These are phyloP conservation scores for Sinodicranocentrus sp. DNA, from an alignment of 2,888 invertebrate species.

Conservation along the genomic window DNA sequence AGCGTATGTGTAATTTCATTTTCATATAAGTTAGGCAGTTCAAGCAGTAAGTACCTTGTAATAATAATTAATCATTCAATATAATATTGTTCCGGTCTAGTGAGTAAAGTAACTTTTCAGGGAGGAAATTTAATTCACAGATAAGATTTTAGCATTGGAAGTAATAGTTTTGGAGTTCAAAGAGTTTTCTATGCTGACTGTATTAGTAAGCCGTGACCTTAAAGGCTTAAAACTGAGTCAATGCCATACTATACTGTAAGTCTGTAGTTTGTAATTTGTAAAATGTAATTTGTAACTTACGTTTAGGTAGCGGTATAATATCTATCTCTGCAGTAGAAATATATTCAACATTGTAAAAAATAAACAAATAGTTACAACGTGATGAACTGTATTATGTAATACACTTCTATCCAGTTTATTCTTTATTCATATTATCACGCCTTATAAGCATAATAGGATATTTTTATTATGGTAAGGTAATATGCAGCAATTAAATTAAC, in stretches of 20 bases:
- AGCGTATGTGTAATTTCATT: too few species aligned
- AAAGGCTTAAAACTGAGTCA: conserved; percentile 57
- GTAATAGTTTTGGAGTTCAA: not conserved
- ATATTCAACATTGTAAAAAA: not conserved
- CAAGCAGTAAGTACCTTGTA: too few species aligned
- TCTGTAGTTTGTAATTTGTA: not conserved
- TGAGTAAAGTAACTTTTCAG: not conserved
- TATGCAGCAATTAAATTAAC: too few species aligned
- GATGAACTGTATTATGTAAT: too few species aligned
- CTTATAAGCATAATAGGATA: too few species aligned
- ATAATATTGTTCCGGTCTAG: not conserved
- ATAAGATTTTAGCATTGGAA: not conserved
- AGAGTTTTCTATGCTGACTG: conserved; percentile 6
- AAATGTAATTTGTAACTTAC: not conserved
- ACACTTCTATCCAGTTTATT: too few species aligned
- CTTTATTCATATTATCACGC: too few species aligned
- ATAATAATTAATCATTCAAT: not conserved
- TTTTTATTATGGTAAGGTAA: too few species aligned
- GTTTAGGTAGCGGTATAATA: not conserved
- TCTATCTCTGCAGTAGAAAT: not conserved
- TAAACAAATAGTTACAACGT: conserved; percentile 1
- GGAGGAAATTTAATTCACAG: not conserved
- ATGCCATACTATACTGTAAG: conserved; percentile 51
- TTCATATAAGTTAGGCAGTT: too few species aligned
- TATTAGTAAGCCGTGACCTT: conserved; percentile 45